phyloP scores from a whole-genome alignment of 1,140 invertebrate genomes.

The Sweltsa coloradensis region DNA sequence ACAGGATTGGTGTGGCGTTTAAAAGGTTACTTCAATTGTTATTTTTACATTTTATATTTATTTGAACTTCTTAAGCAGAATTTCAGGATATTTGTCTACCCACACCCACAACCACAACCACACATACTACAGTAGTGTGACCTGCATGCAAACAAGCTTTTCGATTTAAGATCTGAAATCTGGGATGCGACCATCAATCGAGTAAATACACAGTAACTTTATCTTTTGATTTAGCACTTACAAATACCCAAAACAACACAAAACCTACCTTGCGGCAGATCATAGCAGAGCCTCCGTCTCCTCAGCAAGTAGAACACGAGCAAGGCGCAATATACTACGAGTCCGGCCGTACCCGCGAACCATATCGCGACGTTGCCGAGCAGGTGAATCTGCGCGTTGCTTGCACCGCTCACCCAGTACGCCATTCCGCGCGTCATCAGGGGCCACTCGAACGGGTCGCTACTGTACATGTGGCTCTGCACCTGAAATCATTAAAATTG shows the following conservation, averaged over 20 bases:
- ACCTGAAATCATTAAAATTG: conserved; percentile 31
- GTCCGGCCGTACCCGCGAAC: conserved; percentile 58
- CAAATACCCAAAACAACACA: conserved; percentile 6
- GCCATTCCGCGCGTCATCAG: conserved; percentile 80
- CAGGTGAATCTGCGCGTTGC: conserved; percentile 92
- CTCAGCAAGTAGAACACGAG: conserved; percentile 67
- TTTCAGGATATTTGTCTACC: too few relatives aligned
- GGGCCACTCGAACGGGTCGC: conserved; percentile 83
- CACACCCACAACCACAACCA: too few relatives aligned
- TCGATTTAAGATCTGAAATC: neutral
- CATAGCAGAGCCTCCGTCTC: conserved; percentile 55
- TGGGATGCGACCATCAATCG: neutral
- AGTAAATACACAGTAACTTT: too few relatives aligned
- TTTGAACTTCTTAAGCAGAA: too few relatives aligned
- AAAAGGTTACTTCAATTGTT: too few relatives aligned
- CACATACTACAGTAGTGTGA: neutral
- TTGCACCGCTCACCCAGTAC: conserved; percentile 79
- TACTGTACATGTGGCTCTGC: conserved; percentile 87
- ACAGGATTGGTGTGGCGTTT: too few relatives aligned
- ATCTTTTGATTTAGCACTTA: conserved; percentile 13
- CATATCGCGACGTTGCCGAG: conserved; percentile 85
- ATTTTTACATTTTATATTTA: too few relatives aligned
- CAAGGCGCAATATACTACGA: conserved; percentile 54
- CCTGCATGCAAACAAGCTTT: neutral
- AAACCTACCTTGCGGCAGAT: conserved; percentile 44